Base-by-base conservation (phyloP, 2,888 invertebrate genomes). In the Lepidochrysops patricia region DNA sequence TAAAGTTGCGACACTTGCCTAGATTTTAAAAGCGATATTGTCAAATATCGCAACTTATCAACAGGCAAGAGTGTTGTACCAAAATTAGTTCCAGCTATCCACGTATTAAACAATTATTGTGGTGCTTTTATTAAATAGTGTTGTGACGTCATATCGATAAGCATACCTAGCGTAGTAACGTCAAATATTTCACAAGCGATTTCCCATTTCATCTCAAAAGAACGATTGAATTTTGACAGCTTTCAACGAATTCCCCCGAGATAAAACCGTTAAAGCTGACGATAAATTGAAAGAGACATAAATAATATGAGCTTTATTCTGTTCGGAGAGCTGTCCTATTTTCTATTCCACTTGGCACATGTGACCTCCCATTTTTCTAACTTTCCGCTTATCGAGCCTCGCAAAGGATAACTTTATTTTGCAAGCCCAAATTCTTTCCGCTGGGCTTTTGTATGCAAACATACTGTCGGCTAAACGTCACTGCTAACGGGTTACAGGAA, bases 371-470 rank as follows among this genome's bases (percentile, higher is more conserved):
- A 59, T 59, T 59, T 59, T 59, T 59, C 52, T 37, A 52, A 54
- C 52, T 57, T 58, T 52, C 37, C 57, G 37, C 52, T 27, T 54
- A 64, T 63, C 35, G 58, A 19, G 57, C 56, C 43, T 54, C 59
- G 57, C 35, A 61, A 62, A 56, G 62, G 64, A 65, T 68, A 68
- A 68, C 64, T 65, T 66, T 57, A 63, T 68, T 68, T 63, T 59
- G 58, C 62, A 25, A 48, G 25, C 57, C 63, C 60, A 58, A 68
- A 68, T 63, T 65, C 64, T 66, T 67, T 63, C 64, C 59, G 59
- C 61, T 32, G 43, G 60, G 62, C 58, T 64, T 66, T 66, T 64
- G 62, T 67, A 68, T 67, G 67, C 67, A 65, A 68, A 61, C 62
- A 57, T 61, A 58, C 48, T 62, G 64, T 62, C 60, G 32, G 48